Evolutionary conservation across 2,888 invertebrate genomes (phyloP).

Genomic region (Axea sp.): DNA sequence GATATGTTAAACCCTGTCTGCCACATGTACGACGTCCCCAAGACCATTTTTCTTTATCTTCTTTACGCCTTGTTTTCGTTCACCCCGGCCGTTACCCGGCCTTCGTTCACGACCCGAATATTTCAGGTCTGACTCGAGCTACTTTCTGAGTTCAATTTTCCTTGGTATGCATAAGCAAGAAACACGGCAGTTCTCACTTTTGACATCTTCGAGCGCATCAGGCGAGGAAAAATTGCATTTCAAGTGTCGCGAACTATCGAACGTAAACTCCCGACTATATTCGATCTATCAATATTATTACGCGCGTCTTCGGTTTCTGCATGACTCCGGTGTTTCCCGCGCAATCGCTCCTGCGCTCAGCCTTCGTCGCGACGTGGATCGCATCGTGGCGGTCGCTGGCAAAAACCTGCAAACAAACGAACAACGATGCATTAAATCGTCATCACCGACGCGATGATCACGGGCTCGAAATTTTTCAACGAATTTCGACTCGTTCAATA

Average conservation of each 20-base stretch:
- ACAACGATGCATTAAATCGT: slow-evolving; percentile 7
- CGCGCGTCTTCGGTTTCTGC: slow-evolving; percentile 22
- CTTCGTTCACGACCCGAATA: slow-evolving; percentile 61
- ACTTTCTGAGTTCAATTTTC: slow-evolving; percentile 52
- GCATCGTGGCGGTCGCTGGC: too few relatives aligned
- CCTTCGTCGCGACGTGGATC: slow-evolving; percentile 28
- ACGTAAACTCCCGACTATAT: slow-evolving; percentile 11
- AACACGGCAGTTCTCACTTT: slow-evolving; percentile 42
- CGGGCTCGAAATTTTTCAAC: too few relatives aligned
- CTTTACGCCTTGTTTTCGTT: slow-evolving; percentile 52
- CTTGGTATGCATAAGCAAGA: slow-evolving; percentile 35
- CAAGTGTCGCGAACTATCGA: slow-evolving; percentile 34
- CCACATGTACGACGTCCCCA: slow-evolving; percentile 73
- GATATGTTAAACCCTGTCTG: slow-evolving; percentile 74
- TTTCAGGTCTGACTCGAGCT: slow-evolving; percentile 48
- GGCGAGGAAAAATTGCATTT: slow-evolving; percentile 20
- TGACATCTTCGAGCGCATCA: slow-evolving; percentile 46
- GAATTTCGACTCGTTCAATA: too few relatives aligned
- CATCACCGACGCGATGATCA: background rate
- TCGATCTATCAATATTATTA: slow-evolving; percentile 47
- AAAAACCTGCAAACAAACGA: too few relatives aligned
- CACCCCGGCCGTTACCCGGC: slow-evolving; percentile 43
- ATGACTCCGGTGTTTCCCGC: slow-evolving; percentile 23
- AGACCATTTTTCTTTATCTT: slow-evolving; percentile 71
- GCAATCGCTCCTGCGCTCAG: slow-evolving; percentile 41